Base-by-base conservation (phyloP, 2,113 vertebrate genomes). In the Ochotona princeps region DNA sequence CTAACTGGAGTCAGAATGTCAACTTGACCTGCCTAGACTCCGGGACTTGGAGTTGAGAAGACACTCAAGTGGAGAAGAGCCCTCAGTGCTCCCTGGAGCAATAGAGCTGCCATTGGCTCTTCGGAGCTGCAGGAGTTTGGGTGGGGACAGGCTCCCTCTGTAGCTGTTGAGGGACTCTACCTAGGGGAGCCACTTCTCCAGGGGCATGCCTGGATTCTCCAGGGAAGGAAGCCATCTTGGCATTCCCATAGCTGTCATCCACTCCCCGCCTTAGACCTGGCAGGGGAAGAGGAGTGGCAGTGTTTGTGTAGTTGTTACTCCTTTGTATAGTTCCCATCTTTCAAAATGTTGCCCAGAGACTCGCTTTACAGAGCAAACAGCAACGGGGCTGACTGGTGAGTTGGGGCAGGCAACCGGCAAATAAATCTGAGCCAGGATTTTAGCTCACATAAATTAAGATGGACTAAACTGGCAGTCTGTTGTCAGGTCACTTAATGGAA, bases 341-440 rank as follows among this genome's bases (percentile, higher is more conserved):
- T 63, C 60, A 30, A 23, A 49, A 70, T 18, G 32, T 76, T 3
- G 78, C 86, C 86, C 79, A 76, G 83, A 30, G 81, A 72, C 47
- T 38, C 28, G 14, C 23, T 66, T 67, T 49, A 25, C 47, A 89
- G 86, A 89, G 35, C 86, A 95, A 95, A 96, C 20, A 93, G 95
- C 65, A 95, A 92, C 66, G 0, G 15, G 61, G 32, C 66, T 75
- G 0, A 2, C 38, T 47, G 0, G 21, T 17, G 20, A 14, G 38
- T 44, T 28, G 32, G 49, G 54, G 51, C 2, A 5, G 67, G 28
- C 35, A 5, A 3, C 0, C 7, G 72, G 44, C 65, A 65, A 47
- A n/a, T 67, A 38, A 44, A 28, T 13, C 11, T 0, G 67, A 95
- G 92, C 72, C 90, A 69, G 63, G 76, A 65, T 25, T 81, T 87